A percentile compares a stretch with the other conserved stretches of the same genome.
Evolutionary conservation across 2,888 invertebrate species (phyloP).

Genomic region (Caenorhabditis sp.): DNA sequence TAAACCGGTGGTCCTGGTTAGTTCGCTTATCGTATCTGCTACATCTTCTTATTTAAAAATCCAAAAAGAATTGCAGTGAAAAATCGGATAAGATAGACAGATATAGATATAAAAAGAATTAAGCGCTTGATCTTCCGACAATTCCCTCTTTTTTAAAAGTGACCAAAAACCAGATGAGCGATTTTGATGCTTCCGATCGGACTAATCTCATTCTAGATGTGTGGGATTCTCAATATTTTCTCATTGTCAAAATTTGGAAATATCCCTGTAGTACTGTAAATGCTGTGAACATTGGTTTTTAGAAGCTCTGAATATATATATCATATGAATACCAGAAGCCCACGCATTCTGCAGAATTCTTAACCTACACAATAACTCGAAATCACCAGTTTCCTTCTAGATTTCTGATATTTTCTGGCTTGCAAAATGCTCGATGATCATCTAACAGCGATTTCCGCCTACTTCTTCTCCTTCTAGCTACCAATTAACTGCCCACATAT

Average conservation of each 20-base stretch:
- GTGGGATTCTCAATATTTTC: too few species aligned
- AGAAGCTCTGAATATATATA: too few species aligned
- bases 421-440: conserved; percentile 25
- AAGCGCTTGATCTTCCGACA: conserved; percentile 27
- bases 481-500: conserved; percentile 28
- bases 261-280: neutral
- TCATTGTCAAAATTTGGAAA: too few species aligned
- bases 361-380: neutral
- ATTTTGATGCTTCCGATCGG: neutral
- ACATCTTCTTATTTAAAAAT: conserved; percentile 8
- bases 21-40: neutral
- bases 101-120: conserved; percentile 21
- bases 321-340: too few species aligned
- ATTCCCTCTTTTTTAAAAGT: conserved; percentile 19
- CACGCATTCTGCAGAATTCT: conserved; percentile 19
- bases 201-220: neutral
- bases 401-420: conserved; percentile 1
- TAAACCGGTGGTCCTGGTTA: too few species aligned
- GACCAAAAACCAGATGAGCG: conserved; percentile 6
- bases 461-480: conserved; percentile 6
- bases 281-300: neutral
- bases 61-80: conserved; percentile 19
- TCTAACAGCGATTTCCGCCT: conserved; percentile 26
- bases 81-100: conserved; percentile 21
- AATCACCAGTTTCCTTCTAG: neutral